These are phyloP conservation scores for Xiphophorus couchianus DNA, from an alignment of 2,113 vertebrate genomes.

Conservation along the genomic window DNA sequence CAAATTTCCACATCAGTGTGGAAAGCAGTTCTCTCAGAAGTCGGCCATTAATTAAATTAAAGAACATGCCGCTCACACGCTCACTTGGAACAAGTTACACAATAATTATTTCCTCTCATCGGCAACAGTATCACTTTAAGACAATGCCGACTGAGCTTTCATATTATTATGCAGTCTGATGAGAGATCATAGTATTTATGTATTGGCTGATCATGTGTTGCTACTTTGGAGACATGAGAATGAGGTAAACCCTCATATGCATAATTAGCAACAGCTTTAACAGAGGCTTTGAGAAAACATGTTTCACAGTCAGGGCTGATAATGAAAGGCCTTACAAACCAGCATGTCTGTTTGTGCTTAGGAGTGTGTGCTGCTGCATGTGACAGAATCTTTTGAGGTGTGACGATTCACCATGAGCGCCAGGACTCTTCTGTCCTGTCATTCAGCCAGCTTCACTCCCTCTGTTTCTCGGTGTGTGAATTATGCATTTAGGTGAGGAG, in stretches of 20 bases:
- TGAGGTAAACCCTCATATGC: slow-evolving; percentile 14
- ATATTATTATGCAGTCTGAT: slow-evolving; percentile 25
- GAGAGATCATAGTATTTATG: slow-evolving; percentile 34
- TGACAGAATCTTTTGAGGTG: slow-evolving; percentile 19
- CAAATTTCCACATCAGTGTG: slow-evolving; percentile 49
- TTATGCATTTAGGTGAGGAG: background rate
- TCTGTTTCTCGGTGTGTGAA: slow-evolving; percentile 12
- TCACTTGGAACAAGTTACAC: background rate
- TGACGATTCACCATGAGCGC: slow-evolving; percentile 18
- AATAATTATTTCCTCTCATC: background rate
- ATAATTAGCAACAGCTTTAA: slow-evolving; percentile 47
- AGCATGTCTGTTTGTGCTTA: slow-evolving; percentile 8
- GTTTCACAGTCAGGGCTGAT: slow-evolving; percentile 43
- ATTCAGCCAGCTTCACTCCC: slow-evolving; percentile 2
- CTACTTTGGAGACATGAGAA: slow-evolving; percentile 32
- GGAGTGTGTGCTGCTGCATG: background rate
- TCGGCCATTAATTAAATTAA: slow-evolving; percentile 48
- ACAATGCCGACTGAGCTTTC: slow-evolving; percentile 12
- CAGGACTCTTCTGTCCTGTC: slow-evolving; percentile 26
- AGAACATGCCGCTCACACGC: slow-evolving; percentile 11
- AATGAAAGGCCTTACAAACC: slow-evolving; percentile 26
- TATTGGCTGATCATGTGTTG: slow-evolving; percentile 16
- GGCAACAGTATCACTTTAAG: slow-evolving; percentile 12
- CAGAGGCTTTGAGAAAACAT: slow-evolving; percentile 45
- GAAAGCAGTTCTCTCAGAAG: slow-evolving; percentile 46